These are phyloP conservation scores for Carduelis carduelis DNA, from an alignment of 2,797 vertebrate species.

Conservation along the genomic window DNA sequence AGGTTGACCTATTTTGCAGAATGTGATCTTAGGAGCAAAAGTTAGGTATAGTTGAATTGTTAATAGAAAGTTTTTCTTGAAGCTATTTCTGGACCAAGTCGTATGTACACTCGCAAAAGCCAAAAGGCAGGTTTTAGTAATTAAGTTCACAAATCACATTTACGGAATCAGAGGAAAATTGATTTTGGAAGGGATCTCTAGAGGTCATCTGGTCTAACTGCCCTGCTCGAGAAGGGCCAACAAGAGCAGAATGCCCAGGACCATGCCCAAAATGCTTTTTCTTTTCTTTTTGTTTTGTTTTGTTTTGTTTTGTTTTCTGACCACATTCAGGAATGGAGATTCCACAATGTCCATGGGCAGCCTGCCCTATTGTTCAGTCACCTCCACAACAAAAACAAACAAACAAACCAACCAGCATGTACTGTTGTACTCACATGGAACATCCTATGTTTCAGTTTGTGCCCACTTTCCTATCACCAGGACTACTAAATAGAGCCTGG, in stretches of 20 bases:
- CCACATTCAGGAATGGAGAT: background rate
- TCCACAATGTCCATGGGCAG: background rate
- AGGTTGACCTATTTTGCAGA: background rate
- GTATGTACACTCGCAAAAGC: background rate
- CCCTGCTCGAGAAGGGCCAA: background rate
- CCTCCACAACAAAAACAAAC: background rate
- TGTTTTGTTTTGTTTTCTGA: background rate
- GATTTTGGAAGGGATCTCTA: background rate
- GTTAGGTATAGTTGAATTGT: background rate
- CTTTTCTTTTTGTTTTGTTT: background rate
- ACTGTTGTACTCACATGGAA: background rate
- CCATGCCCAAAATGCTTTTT: background rate
- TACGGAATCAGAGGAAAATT: background rate
- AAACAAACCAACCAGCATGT: background rate
- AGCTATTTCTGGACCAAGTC: background rate
- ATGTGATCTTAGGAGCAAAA: background rate
- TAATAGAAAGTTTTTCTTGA: background rate
- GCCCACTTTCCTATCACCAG: background rate
- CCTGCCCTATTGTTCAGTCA: background rate
- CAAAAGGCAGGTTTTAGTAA: background rate
- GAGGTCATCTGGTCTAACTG: background rate
- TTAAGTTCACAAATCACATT: background rate
- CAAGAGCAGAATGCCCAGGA: background rate
- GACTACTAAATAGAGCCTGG: background rate
- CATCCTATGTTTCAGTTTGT: background rate